Evolutionary conservation across 2,113 vertebrate genomes (phyloP), one percentile per base, ranked within the genome.

Genomic region (Malurus melanocephalus): DNA sequence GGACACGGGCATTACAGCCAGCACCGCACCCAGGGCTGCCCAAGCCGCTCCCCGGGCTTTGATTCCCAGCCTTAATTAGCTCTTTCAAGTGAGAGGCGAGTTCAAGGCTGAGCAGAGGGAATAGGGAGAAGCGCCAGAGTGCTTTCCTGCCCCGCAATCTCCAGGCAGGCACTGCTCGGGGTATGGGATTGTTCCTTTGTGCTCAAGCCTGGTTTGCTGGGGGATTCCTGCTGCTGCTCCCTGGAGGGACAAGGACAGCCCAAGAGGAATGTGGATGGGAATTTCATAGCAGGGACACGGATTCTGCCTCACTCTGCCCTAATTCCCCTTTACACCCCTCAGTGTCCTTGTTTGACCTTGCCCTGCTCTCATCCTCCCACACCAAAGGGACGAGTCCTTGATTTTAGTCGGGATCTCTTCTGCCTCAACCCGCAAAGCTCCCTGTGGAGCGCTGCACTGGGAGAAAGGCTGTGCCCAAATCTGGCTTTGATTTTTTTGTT

Each of bases 61-160:
- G 97, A 95, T 96, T 95, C 92, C 90, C 93, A 48, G 24, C 85
- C 93, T 96, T 97, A 97, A 97, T 97, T 96, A 96, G 93, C 86
- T 92, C 91, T 97, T 96, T 97, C 94, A 97, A 97, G 95, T 86
- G 65, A 75, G 85, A 96, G 92, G 82, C 69, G 51, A 95, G 94
- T 93, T 96, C 74, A 76, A 93, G 87, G 28, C 75, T 48, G 80
- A 96, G 95, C 83, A 65, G 80, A 94, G 90, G 93, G 71, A 95
- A 86, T 71, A 88, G 3, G 28, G 89, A 95, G 93, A 65, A 87
- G 59, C 1, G 8, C 30, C 60, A 64, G 67, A 69, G 74, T 40
- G 3, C 57, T 79, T 80, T 75, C 61, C 80, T 92, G 78, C 76
- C 83, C 94, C 65, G 1, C 84, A 73, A 84, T 79, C 85, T 68